Conservation (phyloP, 2,797 vertebrate species). For the Mus minutoides region DNA sequence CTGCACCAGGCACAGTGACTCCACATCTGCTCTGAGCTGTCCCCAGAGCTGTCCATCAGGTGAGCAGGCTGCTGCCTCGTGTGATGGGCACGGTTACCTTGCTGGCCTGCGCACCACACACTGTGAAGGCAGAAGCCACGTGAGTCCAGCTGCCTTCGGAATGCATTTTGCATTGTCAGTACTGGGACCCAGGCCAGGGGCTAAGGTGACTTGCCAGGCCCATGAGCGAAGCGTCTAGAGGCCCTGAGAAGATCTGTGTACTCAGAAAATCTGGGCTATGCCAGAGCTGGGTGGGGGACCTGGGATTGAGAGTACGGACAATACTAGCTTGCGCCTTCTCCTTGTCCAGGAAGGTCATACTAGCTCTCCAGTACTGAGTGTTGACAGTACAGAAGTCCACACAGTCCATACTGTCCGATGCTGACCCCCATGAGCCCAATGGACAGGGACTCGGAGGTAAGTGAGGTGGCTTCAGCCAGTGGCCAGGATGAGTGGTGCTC, state of each 20-base stretch:
- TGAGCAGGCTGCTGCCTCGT: fast-evolving
- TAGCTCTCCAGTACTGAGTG: fast-evolving
- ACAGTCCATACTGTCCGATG: background rate
- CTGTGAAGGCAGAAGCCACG: background rate
- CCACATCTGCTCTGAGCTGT: background rate
- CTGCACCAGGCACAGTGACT: background rate
- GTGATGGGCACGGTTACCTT: background rate
- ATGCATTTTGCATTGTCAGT: background rate
- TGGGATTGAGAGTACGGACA: background rate
- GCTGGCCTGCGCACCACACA: too few species aligned
- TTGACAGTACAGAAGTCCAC: background rate
- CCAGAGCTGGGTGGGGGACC: background rate
- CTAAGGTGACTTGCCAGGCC: background rate
- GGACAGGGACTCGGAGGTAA: background rate
- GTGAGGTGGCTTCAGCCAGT: background rate
- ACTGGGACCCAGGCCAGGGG: background rate
- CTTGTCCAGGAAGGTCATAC: fast-evolving
- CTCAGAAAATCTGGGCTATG: background rate
- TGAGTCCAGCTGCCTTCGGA: background rate
- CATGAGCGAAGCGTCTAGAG: background rate
- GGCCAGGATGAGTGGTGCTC: background rate
- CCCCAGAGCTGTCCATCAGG: background rate
- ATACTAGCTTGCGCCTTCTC: background rate
- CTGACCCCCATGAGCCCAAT: background rate
- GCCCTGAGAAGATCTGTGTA: background rate